Conservation (phyloP, 2,113 vertebrate genomes). For the Solea solea region DNA sequence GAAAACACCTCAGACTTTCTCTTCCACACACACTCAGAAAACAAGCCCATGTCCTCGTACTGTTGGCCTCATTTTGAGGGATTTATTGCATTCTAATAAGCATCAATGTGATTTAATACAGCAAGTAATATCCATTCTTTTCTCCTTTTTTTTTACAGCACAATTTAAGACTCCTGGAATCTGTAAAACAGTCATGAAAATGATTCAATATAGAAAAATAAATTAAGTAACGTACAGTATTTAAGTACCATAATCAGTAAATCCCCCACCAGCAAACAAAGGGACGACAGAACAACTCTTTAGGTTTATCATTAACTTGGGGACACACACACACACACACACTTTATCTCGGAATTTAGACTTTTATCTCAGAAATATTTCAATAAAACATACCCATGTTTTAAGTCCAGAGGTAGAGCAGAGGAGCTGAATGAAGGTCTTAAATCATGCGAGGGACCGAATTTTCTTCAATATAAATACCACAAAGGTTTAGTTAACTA, state of each 20-base stretch:
- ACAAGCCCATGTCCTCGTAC: conserved; percentile 15
- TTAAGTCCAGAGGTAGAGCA: conserved; percentile 53
- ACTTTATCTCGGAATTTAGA: no score
- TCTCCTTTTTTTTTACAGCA: conserved; percentile 10
- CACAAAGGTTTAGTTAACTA: no score
- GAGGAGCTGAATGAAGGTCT: not conserved
- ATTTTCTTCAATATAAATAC: no score
- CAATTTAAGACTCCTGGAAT: conserved; percentile 64
- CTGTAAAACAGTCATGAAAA: conserved; percentile 51
- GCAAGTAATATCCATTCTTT: conserved; percentile 34
- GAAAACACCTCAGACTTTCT: not conserved
- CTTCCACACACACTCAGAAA: not conserved
- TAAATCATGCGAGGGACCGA: no score
- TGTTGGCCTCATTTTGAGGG: conserved; percentile 74
- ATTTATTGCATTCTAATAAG: conserved; percentile 73
- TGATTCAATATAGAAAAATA: conserved; percentile 63
- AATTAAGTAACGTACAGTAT: conserved; percentile 28
- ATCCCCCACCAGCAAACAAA: conserved; percentile 43
- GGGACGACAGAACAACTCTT: conserved; percentile 1
- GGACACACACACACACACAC: not conserved
- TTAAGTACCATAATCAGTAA: conserved; percentile 30
- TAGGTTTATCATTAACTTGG: conserved; percentile 11
- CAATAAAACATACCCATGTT: conserved; percentile 15
- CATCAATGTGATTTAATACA: conserved; percentile 80
- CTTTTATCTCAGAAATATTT: conserved; percentile 1